Evolutionary conservation across 1,140 invertebrate species (phyloP).

Genomic region (Zaprionus gabonicus): DNA sequence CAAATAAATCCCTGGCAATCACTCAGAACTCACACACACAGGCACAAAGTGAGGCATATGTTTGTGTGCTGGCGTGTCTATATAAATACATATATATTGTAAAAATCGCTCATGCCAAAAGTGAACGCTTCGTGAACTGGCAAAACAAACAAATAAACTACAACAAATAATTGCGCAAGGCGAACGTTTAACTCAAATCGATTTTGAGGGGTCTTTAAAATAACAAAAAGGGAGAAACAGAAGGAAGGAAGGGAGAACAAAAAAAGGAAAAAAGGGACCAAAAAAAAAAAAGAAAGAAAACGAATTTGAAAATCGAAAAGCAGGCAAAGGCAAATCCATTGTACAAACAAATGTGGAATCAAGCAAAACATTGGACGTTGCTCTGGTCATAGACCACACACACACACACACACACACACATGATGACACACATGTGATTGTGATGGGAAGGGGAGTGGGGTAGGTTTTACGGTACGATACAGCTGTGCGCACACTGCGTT

Average conservation of each 20-base stretch:
- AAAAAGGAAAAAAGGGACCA: slow-evolving; percentile 42
- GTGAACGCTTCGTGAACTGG: slow-evolving; percentile 61
- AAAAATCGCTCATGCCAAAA: slow-evolving; percentile 80
- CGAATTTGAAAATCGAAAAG: slow-evolving; percentile 69
- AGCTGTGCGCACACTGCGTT: slow-evolving; percentile 74
- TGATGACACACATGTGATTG: slow-evolving; percentile 1
- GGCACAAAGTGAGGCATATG: background rate
- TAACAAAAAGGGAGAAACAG: slow-evolving; percentile 37
- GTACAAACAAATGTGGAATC: slow-evolving; percentile 83
- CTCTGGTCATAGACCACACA: slow-evolving; percentile 19
- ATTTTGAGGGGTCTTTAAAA: slow-evolving; percentile 70
- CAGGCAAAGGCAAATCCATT: slow-evolving; percentile 74
- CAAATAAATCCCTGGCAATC: slow-evolving; percentile 67
- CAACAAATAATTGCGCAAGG: slow-evolving; percentile 62
- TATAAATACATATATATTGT: slow-evolving; percentile 44
- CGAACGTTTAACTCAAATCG: slow-evolving; percentile 79
- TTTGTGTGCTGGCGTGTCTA: slow-evolving; percentile 10
- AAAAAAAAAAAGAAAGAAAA: slow-evolving; percentile 1
- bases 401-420: slow-evolving; percentile 23
- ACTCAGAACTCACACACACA: slow-evolving; percentile 48
- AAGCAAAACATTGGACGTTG: slow-evolving; percentile 71
- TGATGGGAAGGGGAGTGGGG: slow-evolving; percentile 32
- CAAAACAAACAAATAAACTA: slow-evolving; percentile 78
- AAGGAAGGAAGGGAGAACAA: background rate
- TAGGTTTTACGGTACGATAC: slow-evolving; percentile 71